Conservation (phyloP, 2,113 vertebrate genomes). For the Sander vitreus region DNA sequence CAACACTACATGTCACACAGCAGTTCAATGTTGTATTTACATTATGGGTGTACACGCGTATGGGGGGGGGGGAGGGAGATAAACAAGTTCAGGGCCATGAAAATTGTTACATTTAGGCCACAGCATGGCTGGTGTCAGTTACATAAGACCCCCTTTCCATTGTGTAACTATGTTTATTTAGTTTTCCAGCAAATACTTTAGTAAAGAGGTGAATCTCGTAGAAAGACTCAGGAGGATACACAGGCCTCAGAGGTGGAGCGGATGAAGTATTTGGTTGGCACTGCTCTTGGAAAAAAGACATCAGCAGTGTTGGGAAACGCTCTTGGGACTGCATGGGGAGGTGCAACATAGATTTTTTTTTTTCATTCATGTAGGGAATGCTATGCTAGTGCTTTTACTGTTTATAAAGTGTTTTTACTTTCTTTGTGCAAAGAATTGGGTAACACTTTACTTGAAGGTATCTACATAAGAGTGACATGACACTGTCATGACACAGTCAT, state of each 20-base stretch:
- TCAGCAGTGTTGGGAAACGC: slow-evolving; percentile 74
- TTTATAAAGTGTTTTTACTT: slow-evolving; percentile 36
- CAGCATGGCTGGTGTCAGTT: slow-evolving; percentile 57
- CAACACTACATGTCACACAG: slow-evolving; percentile 20
- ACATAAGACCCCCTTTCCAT: slow-evolving; percentile 68
- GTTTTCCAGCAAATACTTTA: slow-evolving; percentile 68
- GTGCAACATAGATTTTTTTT: slow-evolving; percentile 52
- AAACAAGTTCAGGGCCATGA: slow-evolving; percentile 40
- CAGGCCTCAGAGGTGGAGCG: slow-evolving; percentile 74
- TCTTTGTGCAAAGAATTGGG: slow-evolving; percentile 29
- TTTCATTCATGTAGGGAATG: slow-evolving; percentile 59
- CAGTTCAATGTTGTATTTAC: slow-evolving; percentile 20
- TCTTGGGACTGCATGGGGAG: slow-evolving; percentile 63
- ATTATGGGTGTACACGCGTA: not conserved
- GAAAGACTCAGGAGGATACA: slow-evolving; percentile 63
- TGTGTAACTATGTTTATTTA: slow-evolving; percentile 79
- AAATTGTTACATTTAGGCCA: slow-evolving; percentile 57
- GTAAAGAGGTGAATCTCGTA: slow-evolving; percentile 71
- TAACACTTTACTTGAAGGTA: too few relatives aligned
- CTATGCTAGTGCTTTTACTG: slow-evolving; percentile 34
- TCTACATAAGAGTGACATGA: too few relatives aligned
- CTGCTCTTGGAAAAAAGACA: slow-evolving; percentile 76
- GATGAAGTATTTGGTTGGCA: slow-evolving; percentile 80
- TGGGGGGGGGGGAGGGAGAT: not conserved
- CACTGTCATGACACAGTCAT: too few relatives aligned